A percentile compares a stretch with the other conserved stretches of the same genome.
Conservation (phyloP, 2,797 vertebrate genomes). For the Octomys mimax region DNA sequence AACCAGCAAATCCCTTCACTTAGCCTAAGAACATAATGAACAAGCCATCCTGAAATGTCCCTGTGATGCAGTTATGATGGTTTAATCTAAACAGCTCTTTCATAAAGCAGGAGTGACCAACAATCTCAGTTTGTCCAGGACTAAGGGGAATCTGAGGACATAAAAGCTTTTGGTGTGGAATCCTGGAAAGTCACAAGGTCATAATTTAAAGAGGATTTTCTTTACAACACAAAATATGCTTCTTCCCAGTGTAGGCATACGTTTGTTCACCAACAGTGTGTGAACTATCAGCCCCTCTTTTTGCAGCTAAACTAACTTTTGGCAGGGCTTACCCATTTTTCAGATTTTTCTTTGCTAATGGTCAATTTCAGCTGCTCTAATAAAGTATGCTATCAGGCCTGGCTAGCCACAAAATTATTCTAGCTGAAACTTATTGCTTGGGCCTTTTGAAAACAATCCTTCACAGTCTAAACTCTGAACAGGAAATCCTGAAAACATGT, state of each 20-base stretch:
- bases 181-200: neutral
- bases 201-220: neutral
- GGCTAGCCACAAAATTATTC: neutral
- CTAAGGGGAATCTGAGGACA: neutral
- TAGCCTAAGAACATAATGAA: neutral
- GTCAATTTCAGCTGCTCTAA: neutral
- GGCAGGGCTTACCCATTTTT: neutral
- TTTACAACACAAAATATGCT: neutral
- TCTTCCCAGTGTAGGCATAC: neutral
- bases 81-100: neutral
- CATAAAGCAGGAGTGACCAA: neutral
- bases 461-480: neutral
- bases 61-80: neutral
- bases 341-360: constrained; percentile 7
- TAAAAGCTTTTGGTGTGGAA: neutral
- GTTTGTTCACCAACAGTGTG: neutral
- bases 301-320: neutral
- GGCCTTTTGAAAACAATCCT: constrained; percentile 49
- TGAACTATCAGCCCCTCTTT: neutral
- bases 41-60: neutral
- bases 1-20: neutral
- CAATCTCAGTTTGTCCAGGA: neutral
- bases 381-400: neutral
- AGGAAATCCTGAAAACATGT: neutral
- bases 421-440: neutral